A percentile compares a stretch with the other conserved stretches of the same genome.
Evolutionary conservation across 2,888 invertebrate genomes (phyloP).

Genomic region (Acronicta psi): DNA sequence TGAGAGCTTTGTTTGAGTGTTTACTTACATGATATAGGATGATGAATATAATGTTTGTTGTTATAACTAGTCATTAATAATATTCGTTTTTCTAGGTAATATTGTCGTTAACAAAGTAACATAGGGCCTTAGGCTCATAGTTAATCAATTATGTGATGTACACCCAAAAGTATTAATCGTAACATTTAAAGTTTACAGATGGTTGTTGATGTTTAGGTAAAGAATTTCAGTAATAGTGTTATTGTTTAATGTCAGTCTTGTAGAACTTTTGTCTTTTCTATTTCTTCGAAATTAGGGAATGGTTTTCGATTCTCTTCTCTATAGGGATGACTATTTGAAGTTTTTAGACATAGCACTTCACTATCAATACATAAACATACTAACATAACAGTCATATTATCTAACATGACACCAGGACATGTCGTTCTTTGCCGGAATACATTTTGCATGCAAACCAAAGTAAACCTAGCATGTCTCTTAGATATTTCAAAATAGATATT

Average conservation of each 20-base stretch:
- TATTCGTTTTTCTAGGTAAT: slow-evolving; percentile 68
- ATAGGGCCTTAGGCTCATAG: slow-evolving; percentile 84
- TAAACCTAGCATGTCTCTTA: slow-evolving; percentile 56
- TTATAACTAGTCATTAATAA: slow-evolving; percentile 58
- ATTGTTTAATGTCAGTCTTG: slow-evolving; percentile 57
- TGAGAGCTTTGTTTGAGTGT: slow-evolving; percentile 75
- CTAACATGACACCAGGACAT: slow-evolving; percentile 71
- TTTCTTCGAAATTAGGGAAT: slow-evolving; percentile 75
- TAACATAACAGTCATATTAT: slow-evolving; percentile 75
- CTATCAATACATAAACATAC: slow-evolving; percentile 77
- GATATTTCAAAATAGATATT: slow-evolving; percentile 44
- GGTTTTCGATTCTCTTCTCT: slow-evolving; percentile 60
- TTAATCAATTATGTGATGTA: slow-evolving; percentile 71
- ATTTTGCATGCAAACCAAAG: slow-evolving; percentile 61
- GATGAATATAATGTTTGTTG: slow-evolving; percentile 57
- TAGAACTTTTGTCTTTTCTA: slow-evolving; percentile 63
- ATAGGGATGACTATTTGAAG: slow-evolving; percentile 63
- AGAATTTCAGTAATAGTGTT: slow-evolving; percentile 78
- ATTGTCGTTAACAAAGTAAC: slow-evolving; percentile 69
- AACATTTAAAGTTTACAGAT: slow-evolving; percentile 86
- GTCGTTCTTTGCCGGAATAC: slow-evolving; percentile 59
- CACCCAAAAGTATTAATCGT: slow-evolving; percentile 71
- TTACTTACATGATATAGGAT: slow-evolving; percentile 62
- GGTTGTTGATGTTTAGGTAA: slow-evolving; percentile 87
- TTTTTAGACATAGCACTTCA: slow-evolving; percentile 75